These are phyloP conservation scores for Lasioglossum vierecki DNA, from an alignment of 2,888 invertebrate genomes.

Conservation along the genomic window DNA sequence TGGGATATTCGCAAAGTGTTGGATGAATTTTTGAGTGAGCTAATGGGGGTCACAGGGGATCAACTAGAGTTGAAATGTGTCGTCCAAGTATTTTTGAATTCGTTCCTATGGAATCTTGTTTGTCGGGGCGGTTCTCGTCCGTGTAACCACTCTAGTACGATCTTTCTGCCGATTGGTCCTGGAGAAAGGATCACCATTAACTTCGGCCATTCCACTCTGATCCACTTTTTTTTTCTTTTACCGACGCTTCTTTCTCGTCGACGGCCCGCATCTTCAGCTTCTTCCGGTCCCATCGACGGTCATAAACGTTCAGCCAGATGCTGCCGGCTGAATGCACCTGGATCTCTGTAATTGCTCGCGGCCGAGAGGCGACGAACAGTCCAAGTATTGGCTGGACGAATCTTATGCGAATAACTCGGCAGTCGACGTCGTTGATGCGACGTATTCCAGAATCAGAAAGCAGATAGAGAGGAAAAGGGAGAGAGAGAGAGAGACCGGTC, in stretches of 20 bases:
- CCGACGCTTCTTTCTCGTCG: background rate
- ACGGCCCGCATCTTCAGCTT: background rate
- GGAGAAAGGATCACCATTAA: background rate
- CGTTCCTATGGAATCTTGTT: background rate
- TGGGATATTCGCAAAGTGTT: background rate
- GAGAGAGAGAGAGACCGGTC: background rate
- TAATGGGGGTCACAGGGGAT: background rate
- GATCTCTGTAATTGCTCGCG: background rate
- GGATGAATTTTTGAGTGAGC: background rate
- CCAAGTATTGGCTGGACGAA: conserved; percentile 2
- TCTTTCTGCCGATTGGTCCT: background rate
- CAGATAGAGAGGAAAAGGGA: background rate
- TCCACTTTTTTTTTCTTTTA: background rate
- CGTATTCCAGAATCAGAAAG: conserved; percentile 24
- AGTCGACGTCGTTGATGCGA: background rate
- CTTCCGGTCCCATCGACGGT: background rate
- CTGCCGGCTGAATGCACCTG: background rate
- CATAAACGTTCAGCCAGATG: conserved; percentile 4
- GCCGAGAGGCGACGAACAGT: background rate
- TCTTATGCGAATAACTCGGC: conserved; percentile 24
- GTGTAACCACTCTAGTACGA: background rate
- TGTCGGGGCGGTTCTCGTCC: background rate
- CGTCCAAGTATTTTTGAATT: too few species aligned
- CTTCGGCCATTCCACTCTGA: background rate
- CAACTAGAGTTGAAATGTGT: too few species aligned